phyloP scores from a whole-genome alignment of 2,113 vertebrate species.

The Bubalus kerabau region DNA sequence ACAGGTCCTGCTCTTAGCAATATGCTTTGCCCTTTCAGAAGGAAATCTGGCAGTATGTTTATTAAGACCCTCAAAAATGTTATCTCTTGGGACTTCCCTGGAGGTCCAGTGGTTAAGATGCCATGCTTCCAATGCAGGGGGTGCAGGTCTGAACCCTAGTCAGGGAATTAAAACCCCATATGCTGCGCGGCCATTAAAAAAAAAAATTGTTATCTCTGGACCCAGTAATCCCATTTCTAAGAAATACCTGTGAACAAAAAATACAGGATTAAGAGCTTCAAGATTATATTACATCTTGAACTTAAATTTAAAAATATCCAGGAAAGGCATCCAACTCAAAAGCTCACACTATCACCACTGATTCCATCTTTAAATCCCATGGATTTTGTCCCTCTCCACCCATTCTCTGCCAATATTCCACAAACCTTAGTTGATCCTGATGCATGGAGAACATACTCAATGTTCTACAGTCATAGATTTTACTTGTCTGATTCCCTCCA shows the following conservation, averaged over 20 bases:
- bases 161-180: not conserved
- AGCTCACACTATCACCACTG: not conserved
- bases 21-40: not conserved
- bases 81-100: not conserved
- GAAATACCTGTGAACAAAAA: not conserved
- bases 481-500: not conserved
- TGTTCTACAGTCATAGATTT: not conserved
- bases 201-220: not conserved
- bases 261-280: not conserved
- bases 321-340: not conserved
- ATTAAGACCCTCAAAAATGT: not conserved
- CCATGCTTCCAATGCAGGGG: not conserved
- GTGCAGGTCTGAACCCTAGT: not conserved
- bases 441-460: not conserved
- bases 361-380: not conserved
- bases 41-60: not conserved
- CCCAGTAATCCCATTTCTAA: not conserved
- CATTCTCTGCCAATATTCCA: not conserved
- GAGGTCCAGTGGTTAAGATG: not conserved
- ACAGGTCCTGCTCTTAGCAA: not conserved
- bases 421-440: not conserved
- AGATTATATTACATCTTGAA: not conserved
- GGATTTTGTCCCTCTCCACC: not conserved
- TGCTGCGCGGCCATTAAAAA: fast-evolving
- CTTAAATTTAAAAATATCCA: not conserved